Percentiles rank a stretch among this genome's conserved stretches.
These are phyloP conservation scores for Drosophila parvula DNA, from an alignment of 1,140 invertebrate genomes.

Conservation along the genomic window DNA sequence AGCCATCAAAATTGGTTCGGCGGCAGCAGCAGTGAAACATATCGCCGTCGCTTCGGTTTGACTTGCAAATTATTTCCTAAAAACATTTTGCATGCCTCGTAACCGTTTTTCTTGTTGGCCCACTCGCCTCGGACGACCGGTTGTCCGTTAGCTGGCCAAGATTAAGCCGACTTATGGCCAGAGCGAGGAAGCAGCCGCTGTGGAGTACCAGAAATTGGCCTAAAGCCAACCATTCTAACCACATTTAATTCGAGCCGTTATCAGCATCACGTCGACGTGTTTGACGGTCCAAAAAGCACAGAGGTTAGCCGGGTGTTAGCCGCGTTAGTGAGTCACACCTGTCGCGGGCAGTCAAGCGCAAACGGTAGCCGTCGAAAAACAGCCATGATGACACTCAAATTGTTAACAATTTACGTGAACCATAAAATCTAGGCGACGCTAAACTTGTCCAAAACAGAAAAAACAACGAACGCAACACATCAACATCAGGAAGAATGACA, in stretches of 20 bases:
- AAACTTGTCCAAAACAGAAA: slow-evolving; percentile 11
- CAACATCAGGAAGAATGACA: slow-evolving; percentile 29
- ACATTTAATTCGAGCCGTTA: slow-evolving; percentile 49
- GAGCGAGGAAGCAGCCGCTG: slow-evolving; percentile 57
- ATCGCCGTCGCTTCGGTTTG: slow-evolving; percentile 25
- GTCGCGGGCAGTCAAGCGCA: slow-evolving; percentile 58
- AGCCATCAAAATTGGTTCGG: slow-evolving; percentile 64
- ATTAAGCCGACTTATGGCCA: slow-evolving; percentile 33
- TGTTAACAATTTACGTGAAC: slow-evolving; percentile 59
- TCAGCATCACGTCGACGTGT: slow-evolving; percentile 62
- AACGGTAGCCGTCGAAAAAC: slow-evolving; percentile 31
- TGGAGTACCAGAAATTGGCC: slow-evolving; percentile 44
- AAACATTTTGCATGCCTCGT: slow-evolving; percentile 58
- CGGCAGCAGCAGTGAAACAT: slow-evolving; percentile 7
- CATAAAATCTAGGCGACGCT: slow-evolving; percentile 62
- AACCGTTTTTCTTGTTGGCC: slow-evolving; percentile 56
- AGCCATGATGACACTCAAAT: slow-evolving; percentile 69
- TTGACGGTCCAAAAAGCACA: slow-evolving; percentile 67
- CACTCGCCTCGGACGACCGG: slow-evolving; percentile 56
- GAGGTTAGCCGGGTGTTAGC: slow-evolving; percentile 75
- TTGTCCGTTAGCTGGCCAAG: slow-evolving; percentile 38
- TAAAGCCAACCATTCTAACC: slow-evolving; percentile 31
- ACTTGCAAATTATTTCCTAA: slow-evolving; percentile 79
- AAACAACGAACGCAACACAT: slow-evolving; percentile 6
- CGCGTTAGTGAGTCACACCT: slow-evolving; percentile 74